Base-by-base conservation (phyloP, 2,113 vertebrate genomes). In the Chelonoidis abingdonii region DNA sequence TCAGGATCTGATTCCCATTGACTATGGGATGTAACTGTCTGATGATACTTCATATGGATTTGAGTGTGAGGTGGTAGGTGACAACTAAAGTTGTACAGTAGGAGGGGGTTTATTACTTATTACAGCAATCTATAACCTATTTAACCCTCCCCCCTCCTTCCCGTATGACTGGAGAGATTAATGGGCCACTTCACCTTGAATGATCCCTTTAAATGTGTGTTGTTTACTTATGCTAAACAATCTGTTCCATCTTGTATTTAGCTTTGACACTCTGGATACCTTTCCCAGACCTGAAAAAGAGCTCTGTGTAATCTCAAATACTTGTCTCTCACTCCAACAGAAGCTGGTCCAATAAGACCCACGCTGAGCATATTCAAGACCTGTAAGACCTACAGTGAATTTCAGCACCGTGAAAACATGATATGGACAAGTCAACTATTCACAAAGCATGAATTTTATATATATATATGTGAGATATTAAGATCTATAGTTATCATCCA, bases 361-460 rank as follows among this genome's bases (percentile, higher is more conserved):
- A 38, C n/a, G 17, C 17, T 38, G 35, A 83, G 35, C 29, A 38
- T 84, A 83, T 65, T 94, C 83, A 87, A 92, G 87, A 93, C 24
- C 29, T 86, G 1, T 80, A 95, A 94, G 29, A 72, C 83, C 52
- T 84, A 6, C 79, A 94, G 83, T 88, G 80, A 92, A 96, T 94
- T 81, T 95, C 93, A 90, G 84, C 79, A 94, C 25, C 41, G n/a
- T 90, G 56, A 84, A 69, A 94, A 81, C 4, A 17, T 83, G 35
- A 11, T 82, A 53, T 86, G 91, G 84, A 88, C 41, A 88, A 86
- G 89, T 93, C 3, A 1, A 75, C 47, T 93, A 94, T 87, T 97
- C 90, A 95, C 84, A 96, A 95, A 24, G 97, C 97, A 97, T 98
- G 98, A 89, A 2, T 97, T 97, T 96, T 94, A 44, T 89, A 92